phyloP scores from a whole-genome alignment of 2,797 vertebrate genomes.

The Buphagus erythrorhynchus region DNA sequence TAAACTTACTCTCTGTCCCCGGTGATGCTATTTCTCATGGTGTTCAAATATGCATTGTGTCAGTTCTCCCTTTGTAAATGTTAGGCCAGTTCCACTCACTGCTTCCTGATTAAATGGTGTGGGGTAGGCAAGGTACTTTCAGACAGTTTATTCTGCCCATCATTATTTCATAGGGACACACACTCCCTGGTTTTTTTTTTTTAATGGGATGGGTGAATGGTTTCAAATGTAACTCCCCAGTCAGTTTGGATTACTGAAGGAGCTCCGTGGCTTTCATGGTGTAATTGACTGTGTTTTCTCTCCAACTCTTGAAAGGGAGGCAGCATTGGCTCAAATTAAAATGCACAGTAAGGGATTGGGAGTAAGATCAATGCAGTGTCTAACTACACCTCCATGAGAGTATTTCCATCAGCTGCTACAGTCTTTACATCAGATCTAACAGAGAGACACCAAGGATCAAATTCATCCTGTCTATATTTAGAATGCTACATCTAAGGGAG shows the following conservation, averaged over 20 bases:
- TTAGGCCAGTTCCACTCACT: slow-evolving; percentile 56
- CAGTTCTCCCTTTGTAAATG: slow-evolving; percentile 76
- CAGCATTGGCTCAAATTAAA: slow-evolving; percentile 12
- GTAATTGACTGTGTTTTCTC: slow-evolving; percentile 40
- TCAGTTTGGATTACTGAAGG: slow-evolving; percentile 29
- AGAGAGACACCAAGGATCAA: slow-evolving; percentile 23
- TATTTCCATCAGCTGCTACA: slow-evolving; percentile 6
- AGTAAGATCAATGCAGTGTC: slow-evolving; percentile 38
- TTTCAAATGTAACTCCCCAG: slow-evolving; percentile 57
- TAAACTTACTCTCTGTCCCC: slow-evolving; percentile 76
- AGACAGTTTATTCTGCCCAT: slow-evolving; percentile 66
- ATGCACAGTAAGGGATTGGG: background rate
- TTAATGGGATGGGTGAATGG: slow-evolving; percentile 43
- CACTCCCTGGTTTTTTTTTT: slow-evolving; percentile 28
- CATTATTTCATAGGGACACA: slow-evolving; percentile 61
- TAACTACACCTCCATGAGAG: slow-evolving; percentile 18
- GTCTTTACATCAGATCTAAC: slow-evolving; percentile 32
- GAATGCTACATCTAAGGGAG: slow-evolving; percentile 23
- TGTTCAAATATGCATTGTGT: slow-evolving; percentile 81
- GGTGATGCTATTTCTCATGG: slow-evolving; percentile 74
- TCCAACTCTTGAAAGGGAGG: slow-evolving; percentile 38
- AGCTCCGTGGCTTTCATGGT: slow-evolving; percentile 19
- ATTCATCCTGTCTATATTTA: slow-evolving; percentile 28
- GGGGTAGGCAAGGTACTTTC: slow-evolving; percentile 10
- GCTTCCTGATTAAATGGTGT: slow-evolving; percentile 63